phyloP scores from a whole-genome alignment of 2,797 vertebrate genomes.

The Artibeus jamaicensis region DNA sequence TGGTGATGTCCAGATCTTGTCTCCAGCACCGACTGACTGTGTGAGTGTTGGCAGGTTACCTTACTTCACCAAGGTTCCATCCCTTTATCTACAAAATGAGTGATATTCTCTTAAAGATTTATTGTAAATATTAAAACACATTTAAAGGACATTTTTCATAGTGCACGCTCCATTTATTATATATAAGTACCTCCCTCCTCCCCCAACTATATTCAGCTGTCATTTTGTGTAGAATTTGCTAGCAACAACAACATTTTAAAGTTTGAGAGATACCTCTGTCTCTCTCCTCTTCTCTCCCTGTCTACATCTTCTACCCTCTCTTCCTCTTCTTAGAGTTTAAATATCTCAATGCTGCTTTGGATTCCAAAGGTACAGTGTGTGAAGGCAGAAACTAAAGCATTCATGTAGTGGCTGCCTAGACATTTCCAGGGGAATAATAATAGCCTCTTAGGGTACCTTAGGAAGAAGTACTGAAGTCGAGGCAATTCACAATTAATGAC shows the following conservation, averaged over 20 bases:
- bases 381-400: background rate
- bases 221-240: background rate
- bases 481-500: background rate
- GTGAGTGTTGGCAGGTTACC: background rate
- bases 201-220: background rate
- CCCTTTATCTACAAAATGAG: background rate
- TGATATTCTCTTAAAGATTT: background rate
- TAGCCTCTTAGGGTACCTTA: background rate
- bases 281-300: background rate
- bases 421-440: constrained; percentile 7
- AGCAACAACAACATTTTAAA: background rate
- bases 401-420: background rate
- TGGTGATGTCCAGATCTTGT: background rate
- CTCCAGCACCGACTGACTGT: background rate
- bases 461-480: background rate
- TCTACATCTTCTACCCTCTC: background rate
- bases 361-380: background rate
- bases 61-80: background rate
- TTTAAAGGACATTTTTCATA: background rate
- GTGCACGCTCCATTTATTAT: background rate
- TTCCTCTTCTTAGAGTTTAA: background rate
- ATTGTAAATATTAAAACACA: background rate
- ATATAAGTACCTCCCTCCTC: background rate
- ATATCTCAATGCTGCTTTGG: background rate
- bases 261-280: background rate